Evolutionary conservation across 2,888 invertebrate species (phyloP), one percentile per base, ranked within the genome.

Genomic region (Drosophila pseudotakahashii): DNA sequence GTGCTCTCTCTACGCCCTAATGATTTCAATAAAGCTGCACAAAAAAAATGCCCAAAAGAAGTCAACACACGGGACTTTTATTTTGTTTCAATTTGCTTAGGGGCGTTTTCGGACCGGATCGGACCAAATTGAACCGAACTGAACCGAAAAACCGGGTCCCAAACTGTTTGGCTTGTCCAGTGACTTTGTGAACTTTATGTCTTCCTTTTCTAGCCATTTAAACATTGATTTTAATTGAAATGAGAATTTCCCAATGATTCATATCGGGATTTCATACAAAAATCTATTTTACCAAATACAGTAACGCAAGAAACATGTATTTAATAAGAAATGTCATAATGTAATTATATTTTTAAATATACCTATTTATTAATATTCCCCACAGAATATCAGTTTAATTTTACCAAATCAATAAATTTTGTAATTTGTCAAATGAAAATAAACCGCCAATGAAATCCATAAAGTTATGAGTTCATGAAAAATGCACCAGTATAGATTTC

Each of bases 61-160:
- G 72, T 69, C 73, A 72, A 70, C 78, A 55, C 68, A 74, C 66
- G 50, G 51, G 23, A 47, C 54, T 72, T 76, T 80, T 78, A 76
- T 83, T 80, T 86, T 83, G 83, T 86, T 80, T 82, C 86, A 86
- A 86, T 82, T 82, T 82, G 86, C 76, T 81, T 83, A 71, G 77
- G 84, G 82, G 76, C 87, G 87, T 83, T 83, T 72, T 59, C 80
- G 60, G 59, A 63, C 69, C 78, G 42, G 73, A 70, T 63, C 53
- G 50, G 44, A 19, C 52, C 13, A 37, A 66, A 66, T 47, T 66
- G 52, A 66, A 51, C 63, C 54, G 32, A 44, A 66, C 47, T 64
- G 64, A 66, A 57, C 51, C 51, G 37, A 68, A 58, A 23, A 47
- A 66, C 52, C 23, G 66, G 66, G 55, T 41, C 23, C 13, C 34